Percentiles rank a stretch among this genome's conserved stretches.
Conservation (phyloP, 2,113 vertebrate species). For the Oxyruncus cristatus region DNA sequence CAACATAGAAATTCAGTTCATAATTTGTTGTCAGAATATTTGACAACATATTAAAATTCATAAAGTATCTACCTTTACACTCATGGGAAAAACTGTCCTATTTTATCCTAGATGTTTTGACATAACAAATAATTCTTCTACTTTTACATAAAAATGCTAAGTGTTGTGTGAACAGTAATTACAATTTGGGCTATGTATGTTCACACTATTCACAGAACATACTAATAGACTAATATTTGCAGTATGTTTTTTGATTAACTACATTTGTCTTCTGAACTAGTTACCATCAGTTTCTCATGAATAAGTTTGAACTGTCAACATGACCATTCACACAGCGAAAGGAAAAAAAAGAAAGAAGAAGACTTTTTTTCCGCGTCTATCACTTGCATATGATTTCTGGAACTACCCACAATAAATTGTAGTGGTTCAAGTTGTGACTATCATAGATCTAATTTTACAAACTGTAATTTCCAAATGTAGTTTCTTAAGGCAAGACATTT, state of each 20-base stretch:
- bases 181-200: neutral
- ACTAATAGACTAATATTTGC: neutral
- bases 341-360: neutral
- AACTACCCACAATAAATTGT: neutral
- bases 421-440: neutral
- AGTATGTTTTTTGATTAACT: neutral
- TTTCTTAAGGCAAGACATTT: neutral
- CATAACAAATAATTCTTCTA: neutral
- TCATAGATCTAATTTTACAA: neutral
- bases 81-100: neutral
- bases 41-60: constrained; percentile 22
- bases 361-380: neutral
- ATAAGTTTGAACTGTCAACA: neutral
- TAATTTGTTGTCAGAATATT: constrained; percentile 3
- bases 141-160: neutral
- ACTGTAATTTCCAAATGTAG: neutral
- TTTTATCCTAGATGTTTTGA: neutral
- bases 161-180: constrained; percentile 4
- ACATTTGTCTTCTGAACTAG: neutral
- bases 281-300: neutral
- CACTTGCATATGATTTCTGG: neutral
- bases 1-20: neutral
- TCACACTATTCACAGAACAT: neutral
- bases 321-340: neutral
- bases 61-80: neutral